These are phyloP conservation scores for Tuberolachnus salignus DNA, from an alignment of 2,888 invertebrate genomes.

Conservation along the genomic window DNA sequence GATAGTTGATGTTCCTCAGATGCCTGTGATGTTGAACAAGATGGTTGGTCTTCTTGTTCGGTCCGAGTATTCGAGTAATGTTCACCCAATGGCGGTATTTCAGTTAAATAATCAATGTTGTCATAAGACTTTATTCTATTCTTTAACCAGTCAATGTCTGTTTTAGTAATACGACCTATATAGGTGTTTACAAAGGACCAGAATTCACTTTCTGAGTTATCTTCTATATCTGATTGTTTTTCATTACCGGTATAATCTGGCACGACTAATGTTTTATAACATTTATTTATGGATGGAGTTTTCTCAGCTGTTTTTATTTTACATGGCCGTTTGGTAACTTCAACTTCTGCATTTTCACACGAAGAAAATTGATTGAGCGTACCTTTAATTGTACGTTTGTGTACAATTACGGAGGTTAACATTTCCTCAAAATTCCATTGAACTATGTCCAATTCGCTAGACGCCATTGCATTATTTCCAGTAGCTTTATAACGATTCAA, in stretches of 20 bases:
- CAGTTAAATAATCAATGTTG: slow-evolving; percentile 74
- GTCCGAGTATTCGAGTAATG: slow-evolving; percentile 90
- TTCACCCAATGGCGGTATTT: slow-evolving; percentile 85
- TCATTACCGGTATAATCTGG: background rate
- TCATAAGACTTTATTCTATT: slow-evolving; percentile 69
- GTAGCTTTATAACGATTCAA: slow-evolving; percentile 64
- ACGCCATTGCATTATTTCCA: slow-evolving; percentile 65
- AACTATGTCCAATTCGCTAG: slow-evolving; percentile 85
- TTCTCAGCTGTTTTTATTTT: too few species aligned
- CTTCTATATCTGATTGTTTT: slow-evolving; percentile 61
- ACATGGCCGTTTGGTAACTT: too few species aligned
- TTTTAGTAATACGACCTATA: slow-evolving; percentile 84
- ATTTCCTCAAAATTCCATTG: slow-evolving; percentile 87
- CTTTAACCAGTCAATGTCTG: slow-evolving; percentile 79
- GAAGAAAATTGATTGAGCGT: slow-evolving; percentile 65
- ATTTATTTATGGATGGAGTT: too few species aligned
- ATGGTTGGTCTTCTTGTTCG: slow-evolving; percentile 69
- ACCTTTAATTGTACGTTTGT: slow-evolving; percentile 77
- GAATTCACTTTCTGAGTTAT: slow-evolving; percentile 92
- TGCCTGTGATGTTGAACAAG: background rate
- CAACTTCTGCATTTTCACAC: background rate
- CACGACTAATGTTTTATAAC: too few species aligned
- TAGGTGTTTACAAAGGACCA: slow-evolving; percentile 95
- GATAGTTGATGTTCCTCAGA: too few species aligned
- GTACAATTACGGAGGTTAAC: slow-evolving; percentile 79